Evolutionary conservation across 2,888 invertebrate genomes (phyloP).

Genomic region (Slavum lentiscoides): DNA sequence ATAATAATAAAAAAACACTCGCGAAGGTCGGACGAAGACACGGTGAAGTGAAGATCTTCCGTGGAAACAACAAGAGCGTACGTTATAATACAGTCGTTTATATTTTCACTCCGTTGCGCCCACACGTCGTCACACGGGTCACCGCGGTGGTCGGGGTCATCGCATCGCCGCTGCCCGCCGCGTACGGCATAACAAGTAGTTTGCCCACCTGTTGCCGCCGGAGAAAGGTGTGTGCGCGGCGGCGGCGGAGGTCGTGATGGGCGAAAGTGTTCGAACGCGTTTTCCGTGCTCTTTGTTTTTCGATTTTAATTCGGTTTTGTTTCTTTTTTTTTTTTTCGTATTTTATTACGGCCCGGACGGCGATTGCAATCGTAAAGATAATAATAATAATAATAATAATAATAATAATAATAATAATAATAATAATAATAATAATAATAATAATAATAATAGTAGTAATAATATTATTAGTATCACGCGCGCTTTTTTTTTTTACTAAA

Average conservation of each 20-base stretch:
- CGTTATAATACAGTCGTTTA: too few species aligned
- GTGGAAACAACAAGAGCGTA: too few species aligned
- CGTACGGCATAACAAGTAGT: neutral
- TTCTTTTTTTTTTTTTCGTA: neutral
- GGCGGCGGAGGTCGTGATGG: conserved; percentile 35
- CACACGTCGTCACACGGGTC: conserved; percentile 13
- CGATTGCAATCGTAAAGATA: neutral
- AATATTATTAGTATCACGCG: neutral
- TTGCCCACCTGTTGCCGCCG: neutral
- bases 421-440: too few species aligned
- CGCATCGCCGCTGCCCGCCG: neutral
- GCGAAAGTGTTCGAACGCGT: conserved; percentile 31
- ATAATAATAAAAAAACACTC: too few species aligned
- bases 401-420: too few species aligned
- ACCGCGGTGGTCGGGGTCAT: neutral
- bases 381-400: too few species aligned
- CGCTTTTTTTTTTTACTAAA: neutral
- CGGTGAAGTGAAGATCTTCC: too few species aligned
- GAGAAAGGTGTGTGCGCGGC: conserved; percentile 38
- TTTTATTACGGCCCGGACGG: neutral
- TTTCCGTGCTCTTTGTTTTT: conserved; percentile 20
- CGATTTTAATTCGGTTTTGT: neutral
- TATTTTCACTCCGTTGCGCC: conserved; percentile 16
- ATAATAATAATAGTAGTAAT: neutral
- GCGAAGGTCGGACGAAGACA: too few species aligned